phyloP scores from a whole-genome alignment of 2,113 vertebrate genomes.

The Callithrix jacchus region DNA sequence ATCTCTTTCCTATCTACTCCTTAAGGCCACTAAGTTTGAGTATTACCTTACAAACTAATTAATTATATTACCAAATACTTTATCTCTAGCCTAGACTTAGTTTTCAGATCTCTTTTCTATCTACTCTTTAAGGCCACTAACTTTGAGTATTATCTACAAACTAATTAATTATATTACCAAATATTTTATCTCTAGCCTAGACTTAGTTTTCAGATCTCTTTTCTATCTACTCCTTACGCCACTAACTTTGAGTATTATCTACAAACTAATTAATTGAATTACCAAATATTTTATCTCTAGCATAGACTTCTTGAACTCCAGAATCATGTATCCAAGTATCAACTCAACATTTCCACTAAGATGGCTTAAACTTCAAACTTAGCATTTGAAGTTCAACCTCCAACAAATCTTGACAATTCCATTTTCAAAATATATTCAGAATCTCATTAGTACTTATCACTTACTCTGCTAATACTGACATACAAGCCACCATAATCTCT shows the following conservation, averaged over 20 bases:
- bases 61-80: constrained; percentile 2
- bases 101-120: too few relatives aligned
- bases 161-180: too few relatives aligned
- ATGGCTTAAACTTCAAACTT: neutral
- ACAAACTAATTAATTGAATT: constrained; percentile 12
- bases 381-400: neutral
- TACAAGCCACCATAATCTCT: neutral
- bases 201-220: neutral
- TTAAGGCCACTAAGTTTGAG: neutral
- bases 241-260: neutral
- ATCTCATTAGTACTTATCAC: neutral
- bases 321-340: neutral
- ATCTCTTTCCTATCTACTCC: neutral
- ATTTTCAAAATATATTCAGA: constrained; percentile 36
- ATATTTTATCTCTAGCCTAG: too few relatives aligned
- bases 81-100: neutral
- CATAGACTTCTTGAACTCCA: neutral
- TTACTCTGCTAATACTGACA: neutral
- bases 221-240: too few relatives aligned
- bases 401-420: constrained; percentile 6
- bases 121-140: too few relatives aligned
- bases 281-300: neutral
- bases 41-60: constrained; percentile 15
- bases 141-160: too few relatives aligned
- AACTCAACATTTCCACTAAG: neutral